A percentile compares a stretch with the other conserved stretches of the same genome.
These are phyloP conservation scores for Vanessa cardui DNA, from an alignment of 2,888 invertebrate genomes.

Conservation along the genomic window DNA sequence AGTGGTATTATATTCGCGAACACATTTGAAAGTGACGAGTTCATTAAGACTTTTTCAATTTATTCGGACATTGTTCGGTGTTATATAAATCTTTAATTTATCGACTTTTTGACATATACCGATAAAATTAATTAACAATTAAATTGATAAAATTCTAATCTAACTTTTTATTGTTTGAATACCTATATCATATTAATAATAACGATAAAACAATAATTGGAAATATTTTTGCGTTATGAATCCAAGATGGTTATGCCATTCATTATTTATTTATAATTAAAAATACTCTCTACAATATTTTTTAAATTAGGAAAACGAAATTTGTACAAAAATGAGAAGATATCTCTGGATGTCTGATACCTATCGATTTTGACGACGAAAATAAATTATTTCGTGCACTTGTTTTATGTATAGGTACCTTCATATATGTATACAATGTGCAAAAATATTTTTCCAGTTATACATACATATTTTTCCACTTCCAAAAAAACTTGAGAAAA, in stretches of 20 bases:
- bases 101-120: constrained; percentile 14
- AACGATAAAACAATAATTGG: not conserved
- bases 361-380: too few species aligned
- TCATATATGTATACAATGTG: too few species aligned
- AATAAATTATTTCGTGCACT: too few species aligned
- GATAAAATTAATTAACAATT: constrained; percentile 16
- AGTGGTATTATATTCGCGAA: constrained; percentile 29
- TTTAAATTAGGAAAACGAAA: too few species aligned
- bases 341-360: too few species aligned
- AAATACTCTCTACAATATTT: too few species aligned
- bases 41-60: constrained; percentile 34
- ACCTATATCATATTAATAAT: not conserved
- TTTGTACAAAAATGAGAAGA: too few species aligned
- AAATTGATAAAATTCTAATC: constrained; percentile 11
- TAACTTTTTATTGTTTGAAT: not conserved
- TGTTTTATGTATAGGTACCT: too few species aligned
- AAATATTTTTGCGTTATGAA: not conserved
- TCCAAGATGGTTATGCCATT: not conserved
- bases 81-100: constrained; percentile 26
- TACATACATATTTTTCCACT: too few species aligned
- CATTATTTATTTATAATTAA: too few species aligned
- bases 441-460: too few species aligned
- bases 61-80: constrained; percentile 24
- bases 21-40: constrained; percentile 35
- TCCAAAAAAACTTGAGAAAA: too few species aligned